phyloP scores from a whole-genome alignment of 2,888 invertebrate species.

The Lomographa bimaculata region DNA sequence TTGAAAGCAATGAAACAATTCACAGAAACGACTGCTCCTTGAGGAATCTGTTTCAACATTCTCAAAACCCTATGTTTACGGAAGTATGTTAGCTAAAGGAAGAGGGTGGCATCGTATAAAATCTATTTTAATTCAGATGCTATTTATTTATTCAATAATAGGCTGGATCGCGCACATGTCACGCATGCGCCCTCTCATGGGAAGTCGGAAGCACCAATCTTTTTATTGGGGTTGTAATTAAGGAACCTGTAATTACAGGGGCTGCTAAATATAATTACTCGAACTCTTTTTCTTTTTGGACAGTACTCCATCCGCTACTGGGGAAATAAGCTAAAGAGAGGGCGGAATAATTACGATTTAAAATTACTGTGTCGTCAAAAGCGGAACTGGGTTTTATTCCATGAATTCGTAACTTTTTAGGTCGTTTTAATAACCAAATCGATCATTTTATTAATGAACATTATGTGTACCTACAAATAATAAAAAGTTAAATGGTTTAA shows the following conservation, averaged over 20 bases:
- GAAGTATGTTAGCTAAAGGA: too few relatives aligned
- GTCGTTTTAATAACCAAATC: slow-evolving; percentile 19
- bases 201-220: slow-evolving; percentile 78
- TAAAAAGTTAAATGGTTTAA: too few relatives aligned
- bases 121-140: slow-evolving; percentile 14
- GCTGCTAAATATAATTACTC: slow-evolving; percentile 81
- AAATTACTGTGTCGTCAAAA: slow-evolving; percentile 21
- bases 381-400: slow-evolving; percentile 10
- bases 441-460: slow-evolving; percentile 7
- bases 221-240: slow-evolving; percentile 79
- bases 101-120: neutral
- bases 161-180: slow-evolving; percentile 75
- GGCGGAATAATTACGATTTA: slow-evolving; percentile 34
- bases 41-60: too few relatives aligned
- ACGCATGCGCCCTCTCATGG: slow-evolving; percentile 65
- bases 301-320: slow-evolving; percentile 51
- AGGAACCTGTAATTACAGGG: slow-evolving; percentile 81
- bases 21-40: too few relatives aligned
- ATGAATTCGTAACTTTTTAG: slow-evolving; percentile 19
- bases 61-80: too few relatives aligned
- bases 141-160: slow-evolving; percentile 64
- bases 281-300: slow-evolving; percentile 66
- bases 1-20: too few relatives aligned
- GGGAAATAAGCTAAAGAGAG: slow-evolving; percentile 29
- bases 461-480: slow-evolving; percentile 3